Evolutionary conservation across 2,888 invertebrate species (phyloP).

Genomic region (Ceramica pisi): DNA sequence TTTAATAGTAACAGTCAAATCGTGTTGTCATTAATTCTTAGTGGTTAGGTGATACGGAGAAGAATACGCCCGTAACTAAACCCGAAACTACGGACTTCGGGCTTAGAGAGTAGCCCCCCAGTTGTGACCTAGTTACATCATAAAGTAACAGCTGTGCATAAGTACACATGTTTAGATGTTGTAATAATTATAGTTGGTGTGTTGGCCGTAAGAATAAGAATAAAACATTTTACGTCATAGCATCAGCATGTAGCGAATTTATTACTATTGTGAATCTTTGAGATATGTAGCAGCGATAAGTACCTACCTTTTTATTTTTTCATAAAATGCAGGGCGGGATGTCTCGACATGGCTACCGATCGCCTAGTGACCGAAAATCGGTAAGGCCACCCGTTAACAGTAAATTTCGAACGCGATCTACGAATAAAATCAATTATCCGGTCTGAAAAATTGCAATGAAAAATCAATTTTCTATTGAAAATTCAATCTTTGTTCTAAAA

Average conservation of each 20-base stretch:
- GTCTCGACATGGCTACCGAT: too few relatives aligned
- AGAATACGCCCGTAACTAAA: too few relatives aligned
- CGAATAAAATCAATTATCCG: too few relatives aligned
- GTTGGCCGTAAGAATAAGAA: not conserved
- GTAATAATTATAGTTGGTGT: not conserved
- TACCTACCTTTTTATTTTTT: not conserved
- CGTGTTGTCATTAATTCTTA: too few relatives aligned
- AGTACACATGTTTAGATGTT: not conserved
- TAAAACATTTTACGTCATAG: not conserved
- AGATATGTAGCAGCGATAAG: not conserved
- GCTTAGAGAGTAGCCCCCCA: too few relatives aligned
- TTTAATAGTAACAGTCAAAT: too few relatives aligned
- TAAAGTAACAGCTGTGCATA: constrained; percentile 6
- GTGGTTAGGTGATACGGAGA: too few relatives aligned
- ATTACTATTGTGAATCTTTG: not conserved
- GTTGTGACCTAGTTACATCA: constrained; percentile 13
- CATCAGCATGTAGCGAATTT: not conserved
- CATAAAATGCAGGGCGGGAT: too few relatives aligned
- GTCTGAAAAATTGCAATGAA: not conserved
- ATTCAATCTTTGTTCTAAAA: not conserved
- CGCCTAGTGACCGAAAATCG: too few relatives aligned
- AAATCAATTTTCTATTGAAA: not conserved
- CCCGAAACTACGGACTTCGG: too few relatives aligned
- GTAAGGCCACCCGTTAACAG: too few relatives aligned
- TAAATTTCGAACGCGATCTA: too few relatives aligned